These are phyloP conservation scores for Sturnira hondurensis DNA, from an alignment of 2,113 vertebrate genomes.

Conservation along the genomic window DNA sequence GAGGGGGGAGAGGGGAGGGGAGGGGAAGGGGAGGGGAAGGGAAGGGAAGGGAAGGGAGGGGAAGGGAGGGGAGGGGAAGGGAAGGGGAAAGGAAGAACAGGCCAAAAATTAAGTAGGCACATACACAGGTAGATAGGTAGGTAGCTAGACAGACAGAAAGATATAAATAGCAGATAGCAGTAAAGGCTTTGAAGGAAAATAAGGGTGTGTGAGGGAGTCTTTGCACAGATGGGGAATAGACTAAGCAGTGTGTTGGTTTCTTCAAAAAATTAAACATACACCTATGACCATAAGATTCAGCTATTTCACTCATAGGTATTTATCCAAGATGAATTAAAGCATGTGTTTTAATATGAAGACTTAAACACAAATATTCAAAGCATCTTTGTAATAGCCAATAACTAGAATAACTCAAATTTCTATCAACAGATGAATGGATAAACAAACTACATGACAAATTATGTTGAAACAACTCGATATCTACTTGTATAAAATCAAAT, in stretches of 20 bases:
- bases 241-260: not conserved
- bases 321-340: not conserved
- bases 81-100: not conserved
- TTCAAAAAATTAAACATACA: constrained; percentile 13
- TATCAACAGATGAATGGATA: not conserved
- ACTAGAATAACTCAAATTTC: not conserved
- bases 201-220: not conserved
- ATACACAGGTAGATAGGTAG: not conserved
- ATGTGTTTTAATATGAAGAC: not conserved
- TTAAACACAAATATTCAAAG: not conserved
- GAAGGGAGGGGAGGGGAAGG: no score
- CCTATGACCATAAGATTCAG: not conserved
- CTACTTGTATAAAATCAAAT: not conserved
- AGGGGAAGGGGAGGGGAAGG: no score
- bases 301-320: not conserved
- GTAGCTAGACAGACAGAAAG: not conserved
- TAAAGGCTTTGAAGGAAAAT: not conserved
- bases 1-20: no score
- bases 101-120: not conserved
- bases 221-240: not conserved
- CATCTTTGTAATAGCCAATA: not conserved
- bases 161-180: not conserved
- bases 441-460: not conserved
- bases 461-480: not conserved
- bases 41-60: no score